Evolutionary conservation across 2,888 invertebrate species (phyloP).

Genomic region (Ceramica pisi): DNA sequence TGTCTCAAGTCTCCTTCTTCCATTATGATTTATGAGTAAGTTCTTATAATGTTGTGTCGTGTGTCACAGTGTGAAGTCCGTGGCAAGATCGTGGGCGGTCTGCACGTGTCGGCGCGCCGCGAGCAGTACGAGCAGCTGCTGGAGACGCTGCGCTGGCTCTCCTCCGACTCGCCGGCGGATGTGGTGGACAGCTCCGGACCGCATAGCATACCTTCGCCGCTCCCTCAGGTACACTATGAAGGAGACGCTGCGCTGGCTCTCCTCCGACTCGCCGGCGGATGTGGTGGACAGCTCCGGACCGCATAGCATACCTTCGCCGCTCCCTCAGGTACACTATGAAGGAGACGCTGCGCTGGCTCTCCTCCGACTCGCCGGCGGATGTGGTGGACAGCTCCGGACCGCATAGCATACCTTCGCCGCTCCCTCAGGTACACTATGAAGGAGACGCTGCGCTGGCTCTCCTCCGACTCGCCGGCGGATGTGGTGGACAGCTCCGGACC

Average conservation of each 20-base stretch:
- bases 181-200: conserved; percentile 23
- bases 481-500: conserved; percentile 23
- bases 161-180: conserved; percentile 66
- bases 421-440: conserved; percentile 75
- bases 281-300: conserved; percentile 23
- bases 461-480: conserved; percentile 66
- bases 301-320: conserved; percentile 4
- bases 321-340: conserved; percentile 28
- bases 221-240: conserved; percentile 84
- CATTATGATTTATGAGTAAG: too few species aligned
- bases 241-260: conserved; percentile 91
- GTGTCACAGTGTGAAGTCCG: conserved; percentile 89
- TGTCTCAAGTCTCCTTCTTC: too few species aligned
- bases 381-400: conserved; percentile 23
- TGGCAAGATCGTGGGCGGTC: conserved; percentile 95
- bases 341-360: conserved; percentile 91
- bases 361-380: conserved; percentile 66
- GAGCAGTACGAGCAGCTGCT: conserved; percentile 97
- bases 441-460: conserved; percentile 91
- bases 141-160: conserved; percentile 91
- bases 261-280: conserved; percentile 66
- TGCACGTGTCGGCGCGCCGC: conserved; percentile 96
- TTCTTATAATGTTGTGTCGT: too few species aligned
- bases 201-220: conserved; percentile 4
- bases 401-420: conserved; percentile 3